Percentiles rank a stretch among this genome's conserved stretches.
phyloP scores from a whole-genome alignment of 1,140 invertebrate genomes.

The Drosophila pandora region DNA sequence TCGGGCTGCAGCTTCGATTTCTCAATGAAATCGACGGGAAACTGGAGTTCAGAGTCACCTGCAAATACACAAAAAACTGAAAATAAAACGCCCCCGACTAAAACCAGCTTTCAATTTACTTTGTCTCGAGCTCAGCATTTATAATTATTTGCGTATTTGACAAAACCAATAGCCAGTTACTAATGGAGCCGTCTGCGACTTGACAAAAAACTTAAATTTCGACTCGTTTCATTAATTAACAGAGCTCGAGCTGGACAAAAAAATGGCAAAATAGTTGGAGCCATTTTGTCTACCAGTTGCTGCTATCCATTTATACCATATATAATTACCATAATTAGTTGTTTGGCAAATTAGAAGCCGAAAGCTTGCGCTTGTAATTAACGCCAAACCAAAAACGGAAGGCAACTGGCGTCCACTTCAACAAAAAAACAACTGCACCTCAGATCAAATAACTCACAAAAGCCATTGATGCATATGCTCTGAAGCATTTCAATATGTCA shows the following conservation, averaged over 20 bases:
- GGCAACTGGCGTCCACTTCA: constrained; percentile 9
- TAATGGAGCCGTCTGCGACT: constrained; percentile 40
- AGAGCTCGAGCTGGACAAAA: neutral
- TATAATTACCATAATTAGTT: constrained; percentile 72
- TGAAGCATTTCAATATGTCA: constrained; percentile 66
- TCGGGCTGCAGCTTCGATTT: constrained; percentile 55
- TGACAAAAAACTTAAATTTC: constrained; percentile 22
- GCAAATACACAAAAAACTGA: constrained; percentile 13
- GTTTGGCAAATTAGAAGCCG: constrained; percentile 54
- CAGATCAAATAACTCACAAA: constrained; percentile 19
- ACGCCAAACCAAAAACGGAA: constrained; percentile 30
- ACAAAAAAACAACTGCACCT: neutral
- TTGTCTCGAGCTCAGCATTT: constrained; percentile 7
- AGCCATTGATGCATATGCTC: constrained; percentile 71
- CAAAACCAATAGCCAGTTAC: constrained; percentile 31
- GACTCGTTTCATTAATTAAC: constrained; percentile 63
- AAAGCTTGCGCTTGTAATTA: constrained; percentile 63
- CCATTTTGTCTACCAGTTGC: constrained; percentile 64
- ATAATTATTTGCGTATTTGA: constrained; percentile 37
- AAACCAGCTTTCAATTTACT: constrained; percentile 49
- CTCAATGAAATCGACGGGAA: constrained; percentile 59
- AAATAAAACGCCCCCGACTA: constrained; percentile 12
- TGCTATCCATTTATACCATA: constrained; percentile 18
- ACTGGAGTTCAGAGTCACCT: constrained; percentile 40
- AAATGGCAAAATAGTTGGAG: constrained; percentile 35